Evolutionary conservation across 2,113 vertebrate genomes (phyloP), one percentile per base, ranked within the genome.

Genomic region (Mugil cephalus): DNA sequence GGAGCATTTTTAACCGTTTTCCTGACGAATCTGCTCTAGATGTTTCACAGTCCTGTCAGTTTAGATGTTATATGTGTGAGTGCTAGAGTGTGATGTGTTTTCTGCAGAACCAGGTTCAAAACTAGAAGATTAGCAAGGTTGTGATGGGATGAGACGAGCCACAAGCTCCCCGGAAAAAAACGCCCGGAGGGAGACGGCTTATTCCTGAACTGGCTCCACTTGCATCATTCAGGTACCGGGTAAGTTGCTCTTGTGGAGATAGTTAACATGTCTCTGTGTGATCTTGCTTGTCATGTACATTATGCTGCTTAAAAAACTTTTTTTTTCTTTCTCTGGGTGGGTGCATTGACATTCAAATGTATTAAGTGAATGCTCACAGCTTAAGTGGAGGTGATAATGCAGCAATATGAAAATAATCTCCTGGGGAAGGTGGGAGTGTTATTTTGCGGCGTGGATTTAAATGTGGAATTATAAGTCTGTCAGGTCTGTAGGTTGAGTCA

Each of bases 291-390:
- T 61, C 21, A 34, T 61, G 42, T 46, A 17, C 24, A 30, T 2
- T 5, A 30, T 30, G 4, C 17, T 46, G 45, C 15, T 35, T 61
- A 61, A 61, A 61, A 61, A 21, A 8, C 5, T 61, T 6, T 21
- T 61, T 34, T 0, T 1, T 61, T 6, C 42, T 61, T 34, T 0
- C 4, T n/a, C 58, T 60, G 15, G 17, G 24, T 0, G 0, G 0
- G 0, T 34, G 40, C 40, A 8, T 6, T 15, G 8, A 13, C 45
- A 17, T 8, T 3, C 13, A 11, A 24, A 19, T 43, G 19, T 59
- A 43, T 30, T 0, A 30, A 30, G 24, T 30, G 24, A 30, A 30
- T 30, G 24, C 24, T 5, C 24, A 30, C 24, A 30, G 24, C 24
- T 3, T 30, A 2, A 30, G 24, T 5, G 5, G 24, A 30, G 24